These are phyloP conservation scores for Steinernema scapterisci DNA, from an alignment of 2,888 invertebrate species.

Conservation along the genomic window DNA sequence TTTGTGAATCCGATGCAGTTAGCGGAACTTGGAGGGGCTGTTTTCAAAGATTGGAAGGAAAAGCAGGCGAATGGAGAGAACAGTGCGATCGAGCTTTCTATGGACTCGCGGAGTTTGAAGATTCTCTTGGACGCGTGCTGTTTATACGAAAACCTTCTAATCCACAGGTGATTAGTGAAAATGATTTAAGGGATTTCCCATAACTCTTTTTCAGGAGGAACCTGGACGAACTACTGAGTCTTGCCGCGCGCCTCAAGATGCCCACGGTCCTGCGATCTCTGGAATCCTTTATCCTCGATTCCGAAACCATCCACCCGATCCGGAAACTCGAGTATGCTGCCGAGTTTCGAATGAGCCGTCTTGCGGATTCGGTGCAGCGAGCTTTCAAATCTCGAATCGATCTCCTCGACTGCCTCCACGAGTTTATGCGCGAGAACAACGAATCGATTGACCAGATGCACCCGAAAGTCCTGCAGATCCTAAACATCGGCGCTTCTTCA, in stretches of 20 bases:
- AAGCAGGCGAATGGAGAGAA: conserved; percentile 45
- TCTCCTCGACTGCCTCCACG: conserved; percentile 35
- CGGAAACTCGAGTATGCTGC: conserved; percentile 49
- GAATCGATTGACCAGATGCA: conserved; percentile 51
- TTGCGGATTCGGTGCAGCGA: conserved; percentile 34
- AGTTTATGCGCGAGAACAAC: conserved; percentile 49
- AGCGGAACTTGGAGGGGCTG: conserved; percentile 46
- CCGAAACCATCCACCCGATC: conserved; percentile 50
- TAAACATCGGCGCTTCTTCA: conserved; percentile 13
- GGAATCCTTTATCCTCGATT: conserved; percentile 50
- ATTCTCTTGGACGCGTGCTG: conserved; percentile 50
- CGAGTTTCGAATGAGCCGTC: conserved; percentile 32
- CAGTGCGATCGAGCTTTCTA: conserved; percentile 43
- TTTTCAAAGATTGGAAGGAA: conserved; percentile 54
- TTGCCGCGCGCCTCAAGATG: conserved; percentile 48
- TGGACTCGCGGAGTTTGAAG: conserved; percentile 43
- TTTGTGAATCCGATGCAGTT: conserved; percentile 51
- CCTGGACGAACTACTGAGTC: conserved; percentile 43
- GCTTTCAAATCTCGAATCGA: conserved; percentile 17
- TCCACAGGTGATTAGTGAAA: conserved; percentile 47
- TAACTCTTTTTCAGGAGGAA: conserved; percentile 43
- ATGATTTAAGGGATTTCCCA: conserved; percentile 10
- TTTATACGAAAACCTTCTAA: conserved; percentile 48
- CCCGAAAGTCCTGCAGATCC: conserved; percentile 44
- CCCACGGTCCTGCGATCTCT: conserved; percentile 47